Percentiles rank a stretch among this genome's conserved stretches.
Conservation (phyloP, 2,113 vertebrate species). For the Cavia aperea region DNA sequence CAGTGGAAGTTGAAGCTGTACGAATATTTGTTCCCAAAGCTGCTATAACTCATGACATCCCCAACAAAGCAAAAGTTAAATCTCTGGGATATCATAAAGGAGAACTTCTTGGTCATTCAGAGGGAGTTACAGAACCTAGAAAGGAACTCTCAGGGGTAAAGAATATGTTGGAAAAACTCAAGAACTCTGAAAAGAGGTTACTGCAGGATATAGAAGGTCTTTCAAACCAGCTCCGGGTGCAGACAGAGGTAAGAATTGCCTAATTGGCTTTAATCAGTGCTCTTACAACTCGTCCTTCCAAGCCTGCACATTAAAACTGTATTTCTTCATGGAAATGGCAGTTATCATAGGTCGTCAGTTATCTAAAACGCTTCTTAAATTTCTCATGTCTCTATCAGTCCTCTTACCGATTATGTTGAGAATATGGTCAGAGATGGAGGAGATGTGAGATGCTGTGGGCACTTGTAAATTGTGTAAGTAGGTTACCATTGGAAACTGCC, state of each 20-base stretch:
- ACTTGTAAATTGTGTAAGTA: not conserved
- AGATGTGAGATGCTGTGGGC: not conserved
- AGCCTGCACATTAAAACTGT: not conserved
- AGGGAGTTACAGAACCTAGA: conserved; percentile 75
- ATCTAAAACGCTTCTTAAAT: conserved; percentile 1
- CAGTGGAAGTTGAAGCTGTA: conserved; percentile 90
- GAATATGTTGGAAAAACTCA: conserved; percentile 84
- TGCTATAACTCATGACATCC: conserved; percentile 83
- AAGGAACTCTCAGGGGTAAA: conserved; percentile 83
- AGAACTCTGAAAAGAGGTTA: conserved; percentile 89
- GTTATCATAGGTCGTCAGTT: not conserved
- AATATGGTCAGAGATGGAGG: not conserved
- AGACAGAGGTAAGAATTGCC: conserved; percentile 87
- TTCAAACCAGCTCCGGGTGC: conserved; percentile 90
- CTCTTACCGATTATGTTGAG: not conserved
- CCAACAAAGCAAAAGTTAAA: conserved; percentile 74
- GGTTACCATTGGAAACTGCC: not conserved
- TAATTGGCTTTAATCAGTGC: not conserved
- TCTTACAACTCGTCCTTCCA: not conserved
- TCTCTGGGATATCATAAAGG: conserved; percentile 75
- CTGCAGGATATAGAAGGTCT: conserved; percentile 97
- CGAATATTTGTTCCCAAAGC: conserved; percentile 91
- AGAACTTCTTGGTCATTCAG: conserved; percentile 74
- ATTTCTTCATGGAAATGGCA: not conserved
- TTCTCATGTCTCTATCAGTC: not conserved